A percentile compares a stretch with the other conserved stretches of the same genome.
Evolutionary conservation across 2,113 vertebrate species (phyloP).

Genomic region (Romanogobio albipinnatus): DNA sequence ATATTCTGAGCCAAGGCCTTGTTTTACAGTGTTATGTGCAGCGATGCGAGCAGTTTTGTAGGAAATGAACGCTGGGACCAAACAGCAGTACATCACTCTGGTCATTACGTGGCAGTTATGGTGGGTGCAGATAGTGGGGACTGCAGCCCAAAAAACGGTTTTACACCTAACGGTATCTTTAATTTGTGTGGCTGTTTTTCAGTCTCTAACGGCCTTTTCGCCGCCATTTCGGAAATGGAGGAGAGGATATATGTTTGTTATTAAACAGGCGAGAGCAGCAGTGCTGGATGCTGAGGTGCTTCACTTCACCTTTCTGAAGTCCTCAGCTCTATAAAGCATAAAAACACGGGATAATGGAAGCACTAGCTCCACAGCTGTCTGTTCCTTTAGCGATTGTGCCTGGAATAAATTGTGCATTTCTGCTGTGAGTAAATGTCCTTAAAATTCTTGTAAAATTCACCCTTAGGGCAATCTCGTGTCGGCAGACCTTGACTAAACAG

Average conservation of each 20-base stretch:
- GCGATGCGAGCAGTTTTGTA: slow-evolving; percentile 51
- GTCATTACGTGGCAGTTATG: slow-evolving; percentile 66
- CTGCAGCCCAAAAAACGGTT: slow-evolving; percentile 30
- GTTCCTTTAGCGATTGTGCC: not conserved
- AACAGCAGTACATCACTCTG: slow-evolving; percentile 60
- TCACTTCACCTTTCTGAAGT: slow-evolving; percentile 29
- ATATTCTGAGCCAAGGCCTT: not conserved
- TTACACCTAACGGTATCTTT: slow-evolving; percentile 60
- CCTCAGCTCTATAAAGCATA: slow-evolving; percentile 22
- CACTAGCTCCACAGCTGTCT: not conserved
- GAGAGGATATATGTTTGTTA: slow-evolving; percentile 44
- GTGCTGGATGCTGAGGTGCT: slow-evolving; percentile 20
- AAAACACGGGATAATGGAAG: slow-evolving; percentile 25
- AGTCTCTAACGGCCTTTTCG: slow-evolving; percentile 46
- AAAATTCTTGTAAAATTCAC: not conserved
- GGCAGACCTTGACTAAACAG: not conserved
- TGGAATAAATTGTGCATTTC: not conserved
- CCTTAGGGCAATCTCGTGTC: not conserved
- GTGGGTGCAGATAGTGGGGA: slow-evolving; percentile 43
- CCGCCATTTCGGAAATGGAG: slow-evolving; percentile 29
- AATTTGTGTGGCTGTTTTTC: slow-evolving; percentile 63
- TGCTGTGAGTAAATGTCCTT: slow-evolving; percentile 3
- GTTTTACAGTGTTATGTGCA: slow-evolving; percentile 22
- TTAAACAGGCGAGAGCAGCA: slow-evolving; percentile 25
- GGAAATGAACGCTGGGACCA: slow-evolving; percentile 34